These are phyloP conservation scores for Adoxophyes honmai DNA, from an alignment of 1,140 invertebrate genomes.

Conservation along the genomic window DNA sequence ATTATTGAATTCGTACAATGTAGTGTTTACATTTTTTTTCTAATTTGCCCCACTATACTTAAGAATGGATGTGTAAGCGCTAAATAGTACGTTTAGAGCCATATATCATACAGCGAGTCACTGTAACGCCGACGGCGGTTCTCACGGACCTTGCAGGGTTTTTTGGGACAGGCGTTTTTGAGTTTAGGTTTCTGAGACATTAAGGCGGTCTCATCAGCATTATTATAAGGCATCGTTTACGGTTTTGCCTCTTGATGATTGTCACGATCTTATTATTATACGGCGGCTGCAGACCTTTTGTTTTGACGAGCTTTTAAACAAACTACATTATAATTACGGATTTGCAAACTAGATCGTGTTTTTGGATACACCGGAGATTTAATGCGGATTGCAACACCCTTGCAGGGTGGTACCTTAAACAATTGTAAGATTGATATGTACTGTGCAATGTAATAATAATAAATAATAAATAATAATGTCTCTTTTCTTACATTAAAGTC, in stretches of 20 bases:
- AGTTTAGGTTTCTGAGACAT: slow-evolving; percentile 30
- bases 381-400: too few species aligned
- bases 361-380: too few species aligned
- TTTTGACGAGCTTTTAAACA: slow-evolving; percentile 9
- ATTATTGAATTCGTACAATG: slow-evolving; percentile 77
- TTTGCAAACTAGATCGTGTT: neutral
- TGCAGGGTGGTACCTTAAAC: too few species aligned
- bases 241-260: slow-evolving; percentile 61
- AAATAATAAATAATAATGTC: too few species aligned
- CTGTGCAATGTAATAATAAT: too few species aligned
- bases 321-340: neutral
- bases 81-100: slow-evolving; percentile 74
- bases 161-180: slow-evolving; percentile 26
- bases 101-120: slow-evolving; percentile 72
- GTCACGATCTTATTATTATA: slow-evolving; percentile 49
- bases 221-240: slow-evolving; percentile 55
- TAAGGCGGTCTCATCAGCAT: slow-evolving; percentile 38
- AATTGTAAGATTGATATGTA: too few species aligned
- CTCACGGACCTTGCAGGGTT: slow-evolving; percentile 48
- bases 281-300: slow-evolving; percentile 27
- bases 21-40: slow-evolving; percentile 76
- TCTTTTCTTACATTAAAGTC: too few species aligned
- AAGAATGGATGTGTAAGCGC: slow-evolving; percentile 68
- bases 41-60: slow-evolving; percentile 72
- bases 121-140: slow-evolving; percentile 49